These are phyloP conservation scores for Fistularia tabacaria DNA, from an alignment of 2,797 vertebrate species.

Conservation along the genomic window DNA sequence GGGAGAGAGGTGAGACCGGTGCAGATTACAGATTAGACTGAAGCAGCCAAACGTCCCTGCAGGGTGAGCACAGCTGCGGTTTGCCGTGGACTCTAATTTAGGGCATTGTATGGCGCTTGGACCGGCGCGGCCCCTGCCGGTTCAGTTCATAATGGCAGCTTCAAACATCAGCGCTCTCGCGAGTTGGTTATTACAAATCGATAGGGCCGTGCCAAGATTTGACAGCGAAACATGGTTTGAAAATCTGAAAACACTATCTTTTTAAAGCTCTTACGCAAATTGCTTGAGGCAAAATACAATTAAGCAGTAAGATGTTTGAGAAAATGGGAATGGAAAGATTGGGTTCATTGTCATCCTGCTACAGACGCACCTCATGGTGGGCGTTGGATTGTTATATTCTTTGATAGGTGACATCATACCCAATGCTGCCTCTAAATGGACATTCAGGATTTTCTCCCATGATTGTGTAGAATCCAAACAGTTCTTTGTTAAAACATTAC, in stretches of 20 bases:
- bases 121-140: conserved; percentile 43
- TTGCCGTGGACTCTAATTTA: conserved; percentile 48
- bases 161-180: neutral
- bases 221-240: neutral
- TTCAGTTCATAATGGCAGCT: conserved; percentile 9
- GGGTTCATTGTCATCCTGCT: too few species aligned
- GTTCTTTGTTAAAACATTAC: conserved; percentile 2
- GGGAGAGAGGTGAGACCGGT: conserved; percentile 50
- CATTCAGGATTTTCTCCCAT: neutral
- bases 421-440: conserved; percentile 14
- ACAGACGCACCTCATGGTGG: too few species aligned
- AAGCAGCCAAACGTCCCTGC: conserved; percentile 34
- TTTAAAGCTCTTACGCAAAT: too few species aligned
- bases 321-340: too few species aligned
- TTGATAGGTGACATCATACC: neutral
- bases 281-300: too few species aligned
- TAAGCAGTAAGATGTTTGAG: too few species aligned
- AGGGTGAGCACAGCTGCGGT: conserved; percentile 44
- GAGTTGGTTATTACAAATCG: too few species aligned
- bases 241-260: too few species aligned
- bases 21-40: conserved; percentile 56
- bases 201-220: conserved; percentile 5
- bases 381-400: too few species aligned
- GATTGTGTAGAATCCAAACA: conserved; percentile 11
- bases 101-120: conserved; percentile 25